Evolutionary conservation across 2,113 vertebrate species (phyloP), one percentile per base, ranked within the genome.

Genomic region (Pyrgilauda ruficollis): DNA sequence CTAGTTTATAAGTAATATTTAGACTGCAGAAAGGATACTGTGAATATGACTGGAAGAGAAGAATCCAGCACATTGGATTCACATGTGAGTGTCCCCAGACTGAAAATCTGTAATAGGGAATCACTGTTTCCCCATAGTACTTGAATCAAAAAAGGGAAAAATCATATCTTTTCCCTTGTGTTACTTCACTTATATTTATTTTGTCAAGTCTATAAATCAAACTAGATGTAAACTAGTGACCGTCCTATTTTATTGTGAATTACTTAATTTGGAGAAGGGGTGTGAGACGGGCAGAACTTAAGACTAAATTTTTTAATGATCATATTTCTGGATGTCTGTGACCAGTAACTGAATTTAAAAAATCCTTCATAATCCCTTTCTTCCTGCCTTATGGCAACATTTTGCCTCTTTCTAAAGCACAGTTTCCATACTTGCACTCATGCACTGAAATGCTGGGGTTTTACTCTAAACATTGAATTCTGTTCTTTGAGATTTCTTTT

Each of bases 161-260:
- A 30, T 6, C 0, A 2, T 30, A 2, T 6, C 0, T 53, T 55
- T 9, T 31, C 14, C 31, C 7, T 21, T 49, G 1, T 3, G 11
- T 33, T 3, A 0, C 4, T 61, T 87, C 18, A 46, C 7, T 47
- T 72, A 3, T 20, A 6, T 83, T 80, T 79, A 15, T 83, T 64
- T 47, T 31, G 4, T 67, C 19, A 50, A 43, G 12, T 69, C 39
- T 52, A 22, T 43, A 76, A 69, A 61, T 56, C 28, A 15, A 66
- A 4, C 3, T 28, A 19, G 1, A 35, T 30, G 13, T n/a, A 74
- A 41, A 41, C 11, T 41, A 41, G 1, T n/a, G 52, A 52, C 72
- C 41, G 6, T 58, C 18, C 19, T 37, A 21, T 46, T 78, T 56
- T 74, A 11, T 15, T 72, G 33, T 43, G 15, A 49, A 24, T 19